These are phyloP conservation scores for Pterocles burchelli DNA, from an alignment of 2,113 vertebrate species.

Conservation along the genomic window DNA sequence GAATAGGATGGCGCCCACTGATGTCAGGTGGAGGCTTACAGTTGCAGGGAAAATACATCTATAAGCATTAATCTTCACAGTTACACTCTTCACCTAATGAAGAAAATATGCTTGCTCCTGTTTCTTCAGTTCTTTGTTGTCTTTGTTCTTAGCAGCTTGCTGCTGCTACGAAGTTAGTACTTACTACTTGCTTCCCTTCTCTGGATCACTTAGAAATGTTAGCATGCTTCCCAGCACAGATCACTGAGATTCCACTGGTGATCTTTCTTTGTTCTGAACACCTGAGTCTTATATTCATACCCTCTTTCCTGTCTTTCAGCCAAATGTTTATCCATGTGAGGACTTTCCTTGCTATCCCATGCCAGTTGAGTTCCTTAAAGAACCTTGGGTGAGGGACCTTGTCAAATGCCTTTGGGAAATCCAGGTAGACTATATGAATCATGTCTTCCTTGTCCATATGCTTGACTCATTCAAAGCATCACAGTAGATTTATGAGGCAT, in stretches of 20 bases:
- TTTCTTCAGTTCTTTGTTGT: background rate
- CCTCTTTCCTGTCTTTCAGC: conserved; percentile 44
- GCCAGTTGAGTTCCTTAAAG: conserved; percentile 40
- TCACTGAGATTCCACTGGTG: background rate
- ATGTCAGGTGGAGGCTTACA: background rate
- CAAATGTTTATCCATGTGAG: conserved; percentile 23
- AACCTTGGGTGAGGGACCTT: conserved; percentile 32
- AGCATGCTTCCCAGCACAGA: background rate
- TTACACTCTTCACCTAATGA: background rate
- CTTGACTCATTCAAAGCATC: background rate
- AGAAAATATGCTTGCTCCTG: rapidly evolving
- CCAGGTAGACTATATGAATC: background rate
- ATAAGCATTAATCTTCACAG: background rate
- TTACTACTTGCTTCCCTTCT: background rate
- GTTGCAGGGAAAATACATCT: background rate
- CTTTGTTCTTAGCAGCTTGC: background rate
- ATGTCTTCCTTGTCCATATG: background rate
- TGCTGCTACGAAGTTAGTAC: background rate
- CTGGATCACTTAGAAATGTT: background rate
- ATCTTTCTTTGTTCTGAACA: background rate
- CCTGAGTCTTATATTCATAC: background rate
- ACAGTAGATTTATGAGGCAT: background rate
- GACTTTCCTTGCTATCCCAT: conserved; percentile 24
- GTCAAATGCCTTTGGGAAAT: conserved; percentile 46
- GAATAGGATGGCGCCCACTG: background rate